phyloP scores from a whole-genome alignment of 1,140 invertebrate genomes.

The Caenorhabditis remanei region DNA sequence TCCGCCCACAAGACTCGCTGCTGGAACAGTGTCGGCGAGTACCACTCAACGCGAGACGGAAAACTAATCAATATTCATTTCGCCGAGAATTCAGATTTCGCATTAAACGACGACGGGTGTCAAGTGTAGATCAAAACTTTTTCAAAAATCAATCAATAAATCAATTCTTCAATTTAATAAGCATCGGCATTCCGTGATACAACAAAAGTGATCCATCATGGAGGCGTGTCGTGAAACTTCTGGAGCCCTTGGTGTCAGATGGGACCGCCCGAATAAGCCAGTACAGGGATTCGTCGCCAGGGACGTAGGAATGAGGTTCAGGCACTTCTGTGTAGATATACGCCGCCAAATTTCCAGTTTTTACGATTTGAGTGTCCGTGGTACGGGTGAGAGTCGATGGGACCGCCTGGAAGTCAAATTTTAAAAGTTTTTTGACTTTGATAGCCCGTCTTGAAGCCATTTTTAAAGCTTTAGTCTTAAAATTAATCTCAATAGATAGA shows the following conservation, averaged over 20 bases:
- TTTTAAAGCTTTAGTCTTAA: too few species aligned
- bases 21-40: conserved; percentile 33
- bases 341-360: conserved; percentile 37
- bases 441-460: too few species aligned
- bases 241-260: background rate
- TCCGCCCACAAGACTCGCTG: background rate
- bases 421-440: background rate
- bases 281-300: background rate
- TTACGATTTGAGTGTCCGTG: background rate
- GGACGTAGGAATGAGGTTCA: background rate
- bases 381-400: background rate
- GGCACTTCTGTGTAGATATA: conserved; percentile 35
- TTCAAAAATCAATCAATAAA: background rate
- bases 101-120: conserved; percentile 23
- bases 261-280: conserved; percentile 19
- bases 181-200: conserved; percentile 36
- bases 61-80: conserved; percentile 45
- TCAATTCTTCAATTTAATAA: conserved; percentile 3
- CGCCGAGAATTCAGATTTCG: conserved; percentile 15
- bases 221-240: conserved; percentile 1
- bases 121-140: conserved; percentile 14
- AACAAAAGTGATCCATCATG: conserved; percentile 40
- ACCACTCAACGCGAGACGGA: conserved; percentile 2
- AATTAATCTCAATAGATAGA: too few species aligned
- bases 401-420: background rate